These are phyloP conservation scores for Pogona vitticeps DNA, from an alignment of 2,113 vertebrate genomes.

Conservation along the genomic window DNA sequence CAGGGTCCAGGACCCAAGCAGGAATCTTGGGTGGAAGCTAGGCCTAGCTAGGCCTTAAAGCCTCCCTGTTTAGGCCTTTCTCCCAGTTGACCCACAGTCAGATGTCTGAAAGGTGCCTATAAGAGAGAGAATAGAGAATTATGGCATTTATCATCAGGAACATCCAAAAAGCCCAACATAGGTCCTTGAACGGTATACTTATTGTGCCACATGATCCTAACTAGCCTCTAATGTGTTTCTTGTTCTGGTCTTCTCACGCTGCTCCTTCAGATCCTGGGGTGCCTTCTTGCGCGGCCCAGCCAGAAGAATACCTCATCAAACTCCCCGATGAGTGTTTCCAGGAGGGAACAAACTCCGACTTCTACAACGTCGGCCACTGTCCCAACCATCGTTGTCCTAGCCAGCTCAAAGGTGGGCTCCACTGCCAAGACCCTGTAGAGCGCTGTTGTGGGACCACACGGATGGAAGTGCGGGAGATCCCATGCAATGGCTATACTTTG, in stretches of 20 bases:
- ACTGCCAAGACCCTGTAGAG: slow-evolving; percentile 74
- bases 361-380: slow-evolving; percentile 89
- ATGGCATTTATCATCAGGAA: too few relatives aligned
- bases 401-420: slow-evolving; percentile 66
- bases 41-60: too few relatives aligned
- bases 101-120: too few relatives aligned
- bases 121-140: too few relatives aligned
- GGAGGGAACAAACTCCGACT: slow-evolving; percentile 75
- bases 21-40: too few relatives aligned
- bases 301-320: slow-evolving; percentile 84
- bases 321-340: slow-evolving; percentile 86
- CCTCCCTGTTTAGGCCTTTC: too few relatives aligned
- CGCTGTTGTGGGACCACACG: slow-evolving; percentile 85
- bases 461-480: slow-evolving; percentile 81
- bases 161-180: too few relatives aligned
- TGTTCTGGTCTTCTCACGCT: not conserved
- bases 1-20: too few relatives aligned
- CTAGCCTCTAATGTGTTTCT: rapidly evolving
- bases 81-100: too few relatives aligned
- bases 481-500: slow-evolving; percentile 80
- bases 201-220: too few relatives aligned
- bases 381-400: slow-evolving; percentile 80
- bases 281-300: slow-evolving; percentile 80
- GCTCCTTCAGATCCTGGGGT: slow-evolving; percentile 78
- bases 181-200: too few relatives aligned